These are phyloP conservation scores for Macrosiphum euphorbiae DNA, from an alignment of 2,888 invertebrate genomes.

Conservation along the genomic window DNA sequence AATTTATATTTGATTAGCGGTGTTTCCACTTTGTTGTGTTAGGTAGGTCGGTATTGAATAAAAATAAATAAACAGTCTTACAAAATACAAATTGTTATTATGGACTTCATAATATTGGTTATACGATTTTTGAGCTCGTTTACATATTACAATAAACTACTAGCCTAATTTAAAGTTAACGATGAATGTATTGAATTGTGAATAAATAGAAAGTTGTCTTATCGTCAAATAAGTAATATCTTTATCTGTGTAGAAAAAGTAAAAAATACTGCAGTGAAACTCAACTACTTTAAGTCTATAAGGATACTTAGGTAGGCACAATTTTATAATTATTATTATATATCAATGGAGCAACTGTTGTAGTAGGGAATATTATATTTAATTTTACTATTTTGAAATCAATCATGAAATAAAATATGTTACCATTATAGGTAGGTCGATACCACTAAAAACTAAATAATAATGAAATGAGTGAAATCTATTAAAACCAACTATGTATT, in stretches of 20 bases:
- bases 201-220: neutral
- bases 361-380: neutral
- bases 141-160: neutral
- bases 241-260: neutral
- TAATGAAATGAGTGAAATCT: neutral
- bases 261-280: neutral
- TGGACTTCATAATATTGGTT: neutral
- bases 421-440: neutral
- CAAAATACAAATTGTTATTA: neutral
- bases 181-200: no score
- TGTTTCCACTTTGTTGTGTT: neutral
- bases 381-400: neutral
- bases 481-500: neutral
- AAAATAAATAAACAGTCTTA: neutral
- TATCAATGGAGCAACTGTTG: neutral
- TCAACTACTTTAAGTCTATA: no score
- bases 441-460: neutral
- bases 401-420: neutral
- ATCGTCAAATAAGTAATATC: neutral
- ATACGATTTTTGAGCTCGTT: neutral
- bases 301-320: neutral
- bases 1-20: neutral
- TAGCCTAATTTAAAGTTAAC: no score
- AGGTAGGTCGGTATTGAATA: neutral
- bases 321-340: neutral